Evolutionary conservation across 2,113 vertebrate genomes (phyloP), one percentile per base, ranked within the genome.

Genomic region (Microcebus murinus): DNA sequence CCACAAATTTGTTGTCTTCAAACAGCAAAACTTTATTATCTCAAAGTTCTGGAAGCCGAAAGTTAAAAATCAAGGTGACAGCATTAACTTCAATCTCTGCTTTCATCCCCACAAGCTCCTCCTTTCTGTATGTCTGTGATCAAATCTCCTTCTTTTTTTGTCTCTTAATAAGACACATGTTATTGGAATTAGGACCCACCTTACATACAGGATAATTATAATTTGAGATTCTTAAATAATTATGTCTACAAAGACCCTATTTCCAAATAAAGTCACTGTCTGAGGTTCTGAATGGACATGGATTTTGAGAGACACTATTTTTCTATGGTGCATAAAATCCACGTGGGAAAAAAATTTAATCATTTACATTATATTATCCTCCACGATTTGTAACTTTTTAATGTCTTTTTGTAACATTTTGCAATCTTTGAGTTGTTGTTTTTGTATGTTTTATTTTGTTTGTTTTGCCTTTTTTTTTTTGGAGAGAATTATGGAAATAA

Each of bases 401-500:
- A 74, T 84, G 21, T 70, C 27, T 14, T 3, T 13, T 80, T 17
- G 61, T 65, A 17, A 18, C 42, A 63, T 79, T 94, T 93, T 52
- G 4, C 1, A 8, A 70, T 76, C 14, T 95, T 91, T 34, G 73
- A 81, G 4, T 61, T 76, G 4, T 61, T 76, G 3, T 13, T 73
- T 70, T 29, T 67, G 21, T 50, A 52, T 71, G 20, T 61, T 95
- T 95, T 94, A 48, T 48, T 95, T 95, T 94, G 23, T 63, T 93
- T 96, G 23, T 59, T 93, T 95, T 27, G 3, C 17, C 76, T 77
- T 81, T 6, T 81, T 68, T 68, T 79, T 68, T 45, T 45, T 45
- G 8, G 45, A 45, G 45, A 45, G 7, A 84, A 17, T 29, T 91
- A 27, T 74, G 70, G 67, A 94, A 91, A 87, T 36, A 63, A 21